These are phyloP conservation scores for Benthosema pterotum DNA, from an alignment of 2,797 vertebrate genomes.

Conservation along the genomic window DNA sequence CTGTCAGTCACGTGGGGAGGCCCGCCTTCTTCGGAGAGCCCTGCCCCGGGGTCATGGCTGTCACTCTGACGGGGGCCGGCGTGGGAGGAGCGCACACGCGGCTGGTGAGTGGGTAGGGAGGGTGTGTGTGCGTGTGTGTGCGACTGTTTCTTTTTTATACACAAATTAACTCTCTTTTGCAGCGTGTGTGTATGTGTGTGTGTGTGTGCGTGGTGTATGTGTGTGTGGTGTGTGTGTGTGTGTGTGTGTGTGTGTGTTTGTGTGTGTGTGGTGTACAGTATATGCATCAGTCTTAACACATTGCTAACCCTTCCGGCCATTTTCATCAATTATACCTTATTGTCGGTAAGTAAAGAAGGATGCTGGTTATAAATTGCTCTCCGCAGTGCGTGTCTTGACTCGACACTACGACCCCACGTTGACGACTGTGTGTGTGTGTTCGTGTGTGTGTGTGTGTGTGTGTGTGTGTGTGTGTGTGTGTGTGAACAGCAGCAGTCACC, in stretches of 20 bases:
- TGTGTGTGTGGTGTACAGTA: no score
- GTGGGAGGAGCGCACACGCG: conserved; percentile 47
- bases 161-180: no score
- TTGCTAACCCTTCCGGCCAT: conserved; percentile 32
- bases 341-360: neutral
- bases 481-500: conserved; percentile 4
- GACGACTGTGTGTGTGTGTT: neutral
- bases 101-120: conserved; percentile 62
- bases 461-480: conserved; percentile 3
- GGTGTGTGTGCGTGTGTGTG: neutral
- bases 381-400: no score
- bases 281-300: conserved; percentile 33
- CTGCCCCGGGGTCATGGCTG: conserved; percentile 71
- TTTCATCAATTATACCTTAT: no score
- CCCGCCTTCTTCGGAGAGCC: conserved; percentile 69
- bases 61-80: conserved; percentile 67
- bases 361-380: no score
- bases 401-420: no score
- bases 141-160: neutral
- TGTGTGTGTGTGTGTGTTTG: neutral
- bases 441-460: conserved; percentile 10
- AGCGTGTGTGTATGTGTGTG: neutral
- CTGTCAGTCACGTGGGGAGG: conserved; percentile 63
- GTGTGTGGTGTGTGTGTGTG: neutral
- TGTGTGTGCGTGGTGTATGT: neutral